Conservation (phyloP, 35 echinoderm and acorn worm species). For the Diadema setosum region DNA sequence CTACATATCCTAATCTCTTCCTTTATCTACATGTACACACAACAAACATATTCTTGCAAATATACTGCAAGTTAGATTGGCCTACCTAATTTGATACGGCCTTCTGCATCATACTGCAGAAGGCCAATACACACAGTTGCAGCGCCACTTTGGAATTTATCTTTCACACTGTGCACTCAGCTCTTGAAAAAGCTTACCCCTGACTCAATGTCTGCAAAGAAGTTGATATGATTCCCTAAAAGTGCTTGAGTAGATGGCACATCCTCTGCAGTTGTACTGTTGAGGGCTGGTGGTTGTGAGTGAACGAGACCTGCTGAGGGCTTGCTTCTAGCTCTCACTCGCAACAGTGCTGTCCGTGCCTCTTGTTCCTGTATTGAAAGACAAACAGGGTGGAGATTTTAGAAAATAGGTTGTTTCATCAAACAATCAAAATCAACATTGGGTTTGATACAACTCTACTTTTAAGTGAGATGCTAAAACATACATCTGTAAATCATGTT, state of each 20-base stretch:
- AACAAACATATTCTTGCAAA: neutral
- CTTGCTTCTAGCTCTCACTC: conserved; percentile 52
- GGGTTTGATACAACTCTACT: too few relatives aligned
- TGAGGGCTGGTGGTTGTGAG: neutral
- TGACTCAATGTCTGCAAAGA: conserved; percentile 69
- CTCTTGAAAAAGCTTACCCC: too few relatives aligned
- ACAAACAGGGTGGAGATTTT: too few relatives aligned
- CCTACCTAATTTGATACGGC: too few relatives aligned
- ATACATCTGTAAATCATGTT: too few relatives aligned
- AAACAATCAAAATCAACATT: too few relatives aligned
- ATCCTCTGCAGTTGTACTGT: too few relatives aligned
- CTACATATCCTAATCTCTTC: too few relatives aligned
- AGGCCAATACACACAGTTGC: neutral
- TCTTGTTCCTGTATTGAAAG: conserved; percentile 93
- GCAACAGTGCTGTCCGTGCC: conserved; percentile 57
- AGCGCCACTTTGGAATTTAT: neutral
- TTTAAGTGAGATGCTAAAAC: too few relatives aligned
- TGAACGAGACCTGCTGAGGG: neutral
- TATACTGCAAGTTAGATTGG: too few relatives aligned
- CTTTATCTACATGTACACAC: neutral
- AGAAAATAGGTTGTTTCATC: too few relatives aligned
- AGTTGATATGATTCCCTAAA: conserved; percentile 55
- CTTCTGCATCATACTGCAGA: neutral
- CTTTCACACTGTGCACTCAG: too few relatives aligned
- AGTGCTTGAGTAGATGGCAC: conserved; percentile 4